A percentile compares a stretch with the other conserved stretches of the same genome.
Evolutionary conservation across 2,113 vertebrate genomes (phyloP).

Genomic region (Myotis yumanensis): DNA sequence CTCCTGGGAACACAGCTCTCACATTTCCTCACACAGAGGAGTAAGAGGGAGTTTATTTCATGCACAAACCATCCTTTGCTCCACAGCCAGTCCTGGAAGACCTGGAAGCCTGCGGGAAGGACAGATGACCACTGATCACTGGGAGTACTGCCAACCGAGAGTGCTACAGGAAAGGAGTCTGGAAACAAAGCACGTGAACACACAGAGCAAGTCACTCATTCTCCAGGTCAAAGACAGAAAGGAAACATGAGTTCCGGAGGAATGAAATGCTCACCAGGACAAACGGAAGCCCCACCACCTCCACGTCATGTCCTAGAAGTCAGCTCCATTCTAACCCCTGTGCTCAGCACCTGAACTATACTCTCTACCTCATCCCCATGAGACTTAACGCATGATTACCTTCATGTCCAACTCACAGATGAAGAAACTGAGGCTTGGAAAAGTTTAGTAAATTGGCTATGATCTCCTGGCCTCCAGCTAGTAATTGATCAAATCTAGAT

Average conservation of each 20-base stretch:
- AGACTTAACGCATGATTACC: neutral
- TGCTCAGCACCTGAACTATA: neutral
- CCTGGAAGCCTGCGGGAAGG: neutral
- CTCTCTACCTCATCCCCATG: neutral
- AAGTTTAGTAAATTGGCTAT: neutral
- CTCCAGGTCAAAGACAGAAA: neutral
- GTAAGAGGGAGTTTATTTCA: neutral
- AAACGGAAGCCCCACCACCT: neutral
- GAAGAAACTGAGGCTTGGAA: neutral
- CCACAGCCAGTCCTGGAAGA: neutral
- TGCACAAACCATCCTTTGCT: neutral
- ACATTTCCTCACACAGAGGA: neutral
- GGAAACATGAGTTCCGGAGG: neutral
- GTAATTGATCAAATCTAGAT: neutral
- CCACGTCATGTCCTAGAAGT: rapidly evolving
- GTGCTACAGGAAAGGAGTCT: neutral
- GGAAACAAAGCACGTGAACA: neutral
- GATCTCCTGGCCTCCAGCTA: neutral
- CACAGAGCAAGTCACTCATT: neutral
- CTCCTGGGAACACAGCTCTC: neutral
- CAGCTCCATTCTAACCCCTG: neutral
- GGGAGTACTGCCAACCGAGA: neutral
- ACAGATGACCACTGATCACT: neutral
- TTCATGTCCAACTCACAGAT: neutral
- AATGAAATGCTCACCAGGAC: neutral